phyloP scores from a whole-genome alignment of 2,888 invertebrate genomes.

The Thysanoteuthis rhombus region DNA sequence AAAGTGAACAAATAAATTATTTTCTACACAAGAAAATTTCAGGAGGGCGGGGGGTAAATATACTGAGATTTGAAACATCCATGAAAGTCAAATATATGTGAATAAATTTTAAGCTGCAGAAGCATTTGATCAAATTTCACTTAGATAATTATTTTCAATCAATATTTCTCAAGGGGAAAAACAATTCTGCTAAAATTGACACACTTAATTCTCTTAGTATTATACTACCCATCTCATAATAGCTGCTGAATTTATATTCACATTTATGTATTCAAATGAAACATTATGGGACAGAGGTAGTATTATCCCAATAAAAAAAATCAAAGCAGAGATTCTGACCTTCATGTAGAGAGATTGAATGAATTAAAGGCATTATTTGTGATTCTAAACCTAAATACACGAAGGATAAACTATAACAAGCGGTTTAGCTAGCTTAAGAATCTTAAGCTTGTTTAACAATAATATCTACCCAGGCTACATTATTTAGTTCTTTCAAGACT shows the following conservation, averaged over 20 bases:
- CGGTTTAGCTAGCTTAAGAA: not conserved
- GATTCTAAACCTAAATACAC: not conserved
- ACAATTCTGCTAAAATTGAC: not conserved
- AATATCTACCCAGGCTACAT: too few species aligned
- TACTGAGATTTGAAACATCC: too few species aligned
- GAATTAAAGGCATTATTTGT: not conserved
- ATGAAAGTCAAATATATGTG: too few species aligned
- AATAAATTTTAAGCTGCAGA: too few species aligned
- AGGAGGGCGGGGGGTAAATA: too few species aligned
- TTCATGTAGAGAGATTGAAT: not conserved
- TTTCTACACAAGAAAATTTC: too few species aligned
- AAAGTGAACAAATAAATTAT: too few species aligned
- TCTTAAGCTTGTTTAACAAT: not conserved
- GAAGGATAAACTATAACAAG: not conserved
- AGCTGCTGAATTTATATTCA: too few species aligned
- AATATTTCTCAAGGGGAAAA: not conserved
- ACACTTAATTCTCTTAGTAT: too few species aligned
- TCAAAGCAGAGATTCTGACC: not conserved
- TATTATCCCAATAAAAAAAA: not conserved
- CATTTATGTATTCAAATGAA: too few species aligned
- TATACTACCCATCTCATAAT: too few species aligned
- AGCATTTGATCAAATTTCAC: not conserved
- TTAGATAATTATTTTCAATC: not conserved
- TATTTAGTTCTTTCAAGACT: not conserved
- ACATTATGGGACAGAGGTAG: too few species aligned